Conservation (phyloP, 2,797 vertebrate species). For the Crypturellus tataupa region DNA sequence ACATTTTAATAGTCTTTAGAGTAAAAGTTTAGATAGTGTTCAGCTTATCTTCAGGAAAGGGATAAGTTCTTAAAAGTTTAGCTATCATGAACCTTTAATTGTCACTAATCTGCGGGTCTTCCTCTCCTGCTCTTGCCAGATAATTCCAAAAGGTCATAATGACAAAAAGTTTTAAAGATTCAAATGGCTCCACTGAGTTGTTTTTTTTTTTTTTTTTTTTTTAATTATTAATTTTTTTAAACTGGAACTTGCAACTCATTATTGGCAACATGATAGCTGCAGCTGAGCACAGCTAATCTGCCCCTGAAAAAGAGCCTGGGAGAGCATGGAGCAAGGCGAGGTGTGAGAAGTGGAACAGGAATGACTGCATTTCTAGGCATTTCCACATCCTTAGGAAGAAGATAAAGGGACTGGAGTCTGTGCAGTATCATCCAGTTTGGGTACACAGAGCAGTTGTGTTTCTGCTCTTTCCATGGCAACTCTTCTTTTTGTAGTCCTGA, state of each 20-base stretch:
- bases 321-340: not conserved
- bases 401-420: not conserved
- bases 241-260: not conserved
- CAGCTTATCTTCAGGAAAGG: not conserved
- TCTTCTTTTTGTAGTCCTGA: not conserved
- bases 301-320: not conserved
- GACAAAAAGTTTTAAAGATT: not conserved
- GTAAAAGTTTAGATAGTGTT: not conserved
- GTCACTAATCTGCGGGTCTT: not conserved
- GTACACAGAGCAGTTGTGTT: slow-evolving; percentile 12
- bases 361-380: slow-evolving; percentile 10
- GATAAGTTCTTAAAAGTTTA: not conserved
- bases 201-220: too few relatives aligned
- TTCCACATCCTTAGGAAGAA: not conserved
- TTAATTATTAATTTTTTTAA: not conserved
- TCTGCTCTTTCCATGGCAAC: slow-evolving; percentile 18
- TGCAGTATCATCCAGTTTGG: not conserved
- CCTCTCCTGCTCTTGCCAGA: not conserved
- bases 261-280: not conserved
- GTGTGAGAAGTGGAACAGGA: not conserved
- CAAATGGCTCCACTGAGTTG: not conserved
- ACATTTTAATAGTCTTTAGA: not conserved
- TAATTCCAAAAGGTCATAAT: not conserved
- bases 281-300: not conserved
- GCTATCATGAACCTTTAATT: not conserved